Conservation (phyloP, 2,113 vertebrate species). For the Alouatta palliata region DNA sequence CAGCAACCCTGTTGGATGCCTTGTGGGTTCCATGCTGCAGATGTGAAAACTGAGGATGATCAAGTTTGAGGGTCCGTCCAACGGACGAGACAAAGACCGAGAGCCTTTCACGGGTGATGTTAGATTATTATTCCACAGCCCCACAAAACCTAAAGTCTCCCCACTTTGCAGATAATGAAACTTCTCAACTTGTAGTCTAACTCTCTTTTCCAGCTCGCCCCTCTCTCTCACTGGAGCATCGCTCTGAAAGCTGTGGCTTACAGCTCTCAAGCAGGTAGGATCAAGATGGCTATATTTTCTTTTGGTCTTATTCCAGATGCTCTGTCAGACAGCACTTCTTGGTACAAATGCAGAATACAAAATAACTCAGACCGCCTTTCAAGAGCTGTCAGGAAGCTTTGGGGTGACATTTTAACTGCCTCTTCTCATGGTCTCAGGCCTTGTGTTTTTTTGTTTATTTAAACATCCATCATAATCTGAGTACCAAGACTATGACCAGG, state of each 20-base stretch:
- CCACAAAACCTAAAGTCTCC: not conserved
- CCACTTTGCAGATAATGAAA: accelerated
- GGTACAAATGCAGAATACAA: not conserved
- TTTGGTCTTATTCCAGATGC: not conserved
- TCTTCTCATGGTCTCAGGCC: not conserved
- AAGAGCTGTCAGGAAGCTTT: not conserved
- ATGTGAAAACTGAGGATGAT: not conserved
- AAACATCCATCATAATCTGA: not conserved
- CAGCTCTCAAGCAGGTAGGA: not conserved
- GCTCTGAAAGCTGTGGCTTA: not conserved
- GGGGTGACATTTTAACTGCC: not conserved
- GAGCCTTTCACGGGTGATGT: accelerated
- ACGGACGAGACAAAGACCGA: not conserved
- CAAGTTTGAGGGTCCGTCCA: accelerated
- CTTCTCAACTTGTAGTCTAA: accelerated
- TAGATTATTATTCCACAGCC: accelerated
- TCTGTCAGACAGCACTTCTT: not conserved
- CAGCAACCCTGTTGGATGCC: accelerated
- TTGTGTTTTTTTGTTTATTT: not conserved
- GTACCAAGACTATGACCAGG: not conserved
- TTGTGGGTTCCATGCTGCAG: not conserved
- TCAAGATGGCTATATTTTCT: not conserved
- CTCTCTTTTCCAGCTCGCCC: accelerated
- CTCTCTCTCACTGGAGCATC: not conserved
- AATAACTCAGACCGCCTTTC: not conserved